A percentile compares a stretch with the other conserved stretches of the same genome.
Conservation (phyloP, 2,888 invertebrate species). For the Orchesellides sinensis region DNA sequence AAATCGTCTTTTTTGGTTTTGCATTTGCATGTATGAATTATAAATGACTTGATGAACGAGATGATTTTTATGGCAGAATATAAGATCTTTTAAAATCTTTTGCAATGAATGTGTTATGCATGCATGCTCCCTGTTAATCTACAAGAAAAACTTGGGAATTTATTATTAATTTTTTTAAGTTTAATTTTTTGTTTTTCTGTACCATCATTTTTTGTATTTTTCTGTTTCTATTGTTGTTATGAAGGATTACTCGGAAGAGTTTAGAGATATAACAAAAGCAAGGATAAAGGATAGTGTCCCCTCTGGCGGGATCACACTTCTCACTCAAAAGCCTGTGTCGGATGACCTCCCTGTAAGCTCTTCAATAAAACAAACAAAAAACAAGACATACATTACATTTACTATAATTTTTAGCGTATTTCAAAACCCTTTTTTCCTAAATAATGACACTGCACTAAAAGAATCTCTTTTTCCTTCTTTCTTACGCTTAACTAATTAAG, state of each 20-base stretch:
- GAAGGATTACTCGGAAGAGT: conserved; percentile 98
- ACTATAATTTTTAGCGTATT: too few relatives aligned
- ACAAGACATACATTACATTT: conserved; percentile 75
- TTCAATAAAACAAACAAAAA: conserved; percentile 3
- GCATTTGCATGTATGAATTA: too few relatives aligned
- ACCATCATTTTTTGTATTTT: conserved; percentile 57
- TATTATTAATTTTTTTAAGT: conserved; percentile 42
- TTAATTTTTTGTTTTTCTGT: conserved; percentile 57
- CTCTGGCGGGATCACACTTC: conserved; percentile 94
- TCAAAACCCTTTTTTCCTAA: too few relatives aligned
- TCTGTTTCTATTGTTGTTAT: conserved; percentile 68
- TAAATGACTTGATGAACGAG: too few relatives aligned
- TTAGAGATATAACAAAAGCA: conserved; percentile 96
- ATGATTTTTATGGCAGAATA: too few relatives aligned
- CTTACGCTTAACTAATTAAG: too few relatives aligned
- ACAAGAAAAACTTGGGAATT: too few relatives aligned
- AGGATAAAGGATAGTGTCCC: conserved; percentile 92
- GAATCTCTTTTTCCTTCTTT: too few relatives aligned
- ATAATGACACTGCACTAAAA: too few relatives aligned
- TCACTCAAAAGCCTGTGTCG: conserved; percentile 96
- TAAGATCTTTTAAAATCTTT: too few relatives aligned
- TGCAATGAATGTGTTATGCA: neutral
- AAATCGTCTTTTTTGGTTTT: too few relatives aligned
- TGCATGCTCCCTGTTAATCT: too few relatives aligned
- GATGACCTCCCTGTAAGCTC: conserved; percentile 91